Percentiles rank a stretch among this genome's conserved stretches.
Conservation (phyloP, 2,113 vertebrate species). For the Neofelis nebulosa region DNA sequence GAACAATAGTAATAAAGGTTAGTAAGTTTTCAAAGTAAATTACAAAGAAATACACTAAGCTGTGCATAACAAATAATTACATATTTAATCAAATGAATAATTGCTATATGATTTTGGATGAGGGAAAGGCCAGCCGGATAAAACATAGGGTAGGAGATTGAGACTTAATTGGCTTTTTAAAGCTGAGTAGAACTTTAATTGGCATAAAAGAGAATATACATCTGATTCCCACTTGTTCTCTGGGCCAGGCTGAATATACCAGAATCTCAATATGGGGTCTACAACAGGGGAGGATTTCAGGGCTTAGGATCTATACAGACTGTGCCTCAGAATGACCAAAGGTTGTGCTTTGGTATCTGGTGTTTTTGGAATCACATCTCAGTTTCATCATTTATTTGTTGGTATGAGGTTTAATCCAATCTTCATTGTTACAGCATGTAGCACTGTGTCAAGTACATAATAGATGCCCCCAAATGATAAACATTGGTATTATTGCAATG, state of each 20-base stretch:
- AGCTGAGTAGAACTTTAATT: background rate
- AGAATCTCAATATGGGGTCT: background rate
- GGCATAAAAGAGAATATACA: background rate
- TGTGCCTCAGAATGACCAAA: background rate
- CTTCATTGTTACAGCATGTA: background rate
- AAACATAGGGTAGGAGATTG: background rate
- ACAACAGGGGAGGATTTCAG: background rate
- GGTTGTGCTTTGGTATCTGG: background rate
- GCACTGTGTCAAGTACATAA: background rate
- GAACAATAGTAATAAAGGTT: background rate
- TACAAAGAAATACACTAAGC: background rate
- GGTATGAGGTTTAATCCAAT: background rate
- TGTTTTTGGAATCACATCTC: background rate
- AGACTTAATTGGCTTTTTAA: slow-evolving; percentile 8
- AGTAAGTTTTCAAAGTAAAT: background rate
- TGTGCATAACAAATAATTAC: background rate
- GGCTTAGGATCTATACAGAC: background rate
- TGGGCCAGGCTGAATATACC: background rate
- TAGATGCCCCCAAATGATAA: background rate
- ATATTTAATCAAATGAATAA: background rate
- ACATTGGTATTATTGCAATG: background rate
- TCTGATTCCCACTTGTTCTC: background rate
- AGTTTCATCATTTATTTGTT: background rate
- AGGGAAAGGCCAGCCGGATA: background rate
- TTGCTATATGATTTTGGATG: background rate